These are phyloP conservation scores for Galbula dea DNA, from an alignment of 2,113 vertebrate genomes.

Conservation along the genomic window DNA sequence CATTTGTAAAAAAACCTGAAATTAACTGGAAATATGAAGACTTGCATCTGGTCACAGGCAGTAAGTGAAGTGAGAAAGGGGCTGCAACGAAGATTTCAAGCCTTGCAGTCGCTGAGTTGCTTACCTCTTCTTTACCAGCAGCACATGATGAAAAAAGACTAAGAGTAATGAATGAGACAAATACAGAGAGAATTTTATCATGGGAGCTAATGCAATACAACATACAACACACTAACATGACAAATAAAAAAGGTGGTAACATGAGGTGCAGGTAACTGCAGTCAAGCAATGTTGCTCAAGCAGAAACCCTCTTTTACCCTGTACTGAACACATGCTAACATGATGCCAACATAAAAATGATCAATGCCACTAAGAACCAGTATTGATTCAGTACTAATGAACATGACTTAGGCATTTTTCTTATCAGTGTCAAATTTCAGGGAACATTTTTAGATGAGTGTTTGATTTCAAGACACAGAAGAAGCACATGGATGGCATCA, in stretches of 20 bases:
- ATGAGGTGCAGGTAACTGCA: background rate
- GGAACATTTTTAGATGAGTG: background rate
- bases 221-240: background rate
- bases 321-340: background rate
- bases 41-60: background rate
- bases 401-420: background rate
- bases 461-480: background rate
- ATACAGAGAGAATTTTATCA: background rate
- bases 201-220: background rate
- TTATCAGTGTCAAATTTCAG: background rate
- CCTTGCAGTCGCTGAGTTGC: background rate
- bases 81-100: background rate
- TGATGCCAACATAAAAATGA: background rate
- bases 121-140: background rate
- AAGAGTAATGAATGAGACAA: background rate
- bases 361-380: background rate
- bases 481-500: background rate
- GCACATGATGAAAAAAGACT: fast-evolving
- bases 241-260: background rate
- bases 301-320: background rate
- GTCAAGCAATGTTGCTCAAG: background rate
- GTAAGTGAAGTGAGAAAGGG: background rate
- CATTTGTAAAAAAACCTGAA: background rate
- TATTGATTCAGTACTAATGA: background rate
- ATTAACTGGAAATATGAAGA: background rate